phyloP scores from a whole-genome alignment of 2,797 vertebrate genomes.

The Chaunax sp. region DNA sequence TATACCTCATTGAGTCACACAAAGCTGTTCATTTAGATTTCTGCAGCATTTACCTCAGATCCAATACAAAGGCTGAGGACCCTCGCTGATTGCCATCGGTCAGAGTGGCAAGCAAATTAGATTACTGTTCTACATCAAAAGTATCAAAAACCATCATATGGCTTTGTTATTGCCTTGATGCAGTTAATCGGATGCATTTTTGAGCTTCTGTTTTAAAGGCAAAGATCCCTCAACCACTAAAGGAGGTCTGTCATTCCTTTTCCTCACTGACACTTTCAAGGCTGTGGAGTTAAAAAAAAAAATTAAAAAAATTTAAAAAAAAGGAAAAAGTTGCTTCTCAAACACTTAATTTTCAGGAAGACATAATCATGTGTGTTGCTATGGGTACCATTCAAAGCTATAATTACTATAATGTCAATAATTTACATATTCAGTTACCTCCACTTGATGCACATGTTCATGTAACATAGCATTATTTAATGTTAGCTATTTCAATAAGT shows the following conservation, averaged over 20 bases:
- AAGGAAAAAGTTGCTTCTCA: not conserved
- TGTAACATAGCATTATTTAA: constrained; percentile 26
- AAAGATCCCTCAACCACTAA: constrained; percentile 17
- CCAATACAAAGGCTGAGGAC: constrained; percentile 55
- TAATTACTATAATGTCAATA: constrained; percentile 2
- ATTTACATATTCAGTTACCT: constrained; percentile 32
- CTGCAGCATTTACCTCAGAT: constrained; percentile 58
- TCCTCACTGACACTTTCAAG: not conserved
- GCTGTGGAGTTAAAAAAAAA: not conserved
- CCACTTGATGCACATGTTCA: constrained; percentile 25
- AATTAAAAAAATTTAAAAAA: no score
- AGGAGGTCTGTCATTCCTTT: not conserved
- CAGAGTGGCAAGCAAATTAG: constrained; percentile 77
- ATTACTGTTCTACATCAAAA: constrained; percentile 72
- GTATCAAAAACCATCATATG: constrained; percentile 40
- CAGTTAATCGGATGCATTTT: no score
- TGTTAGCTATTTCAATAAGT: constrained; percentile 13
- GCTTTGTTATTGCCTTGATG: no score
- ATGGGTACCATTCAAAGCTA: constrained; percentile 36
- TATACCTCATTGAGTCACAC: constrained; percentile 60
- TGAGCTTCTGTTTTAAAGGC: constrained; percentile 42
- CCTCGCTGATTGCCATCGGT: constrained; percentile 78
- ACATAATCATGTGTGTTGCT: constrained; percentile 30
- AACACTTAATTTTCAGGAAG: not conserved
- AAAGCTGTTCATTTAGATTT: constrained; percentile 77